phyloP scores from a whole-genome alignment of 2,113 vertebrate genomes.

The Tachysurus vachellii region DNA sequence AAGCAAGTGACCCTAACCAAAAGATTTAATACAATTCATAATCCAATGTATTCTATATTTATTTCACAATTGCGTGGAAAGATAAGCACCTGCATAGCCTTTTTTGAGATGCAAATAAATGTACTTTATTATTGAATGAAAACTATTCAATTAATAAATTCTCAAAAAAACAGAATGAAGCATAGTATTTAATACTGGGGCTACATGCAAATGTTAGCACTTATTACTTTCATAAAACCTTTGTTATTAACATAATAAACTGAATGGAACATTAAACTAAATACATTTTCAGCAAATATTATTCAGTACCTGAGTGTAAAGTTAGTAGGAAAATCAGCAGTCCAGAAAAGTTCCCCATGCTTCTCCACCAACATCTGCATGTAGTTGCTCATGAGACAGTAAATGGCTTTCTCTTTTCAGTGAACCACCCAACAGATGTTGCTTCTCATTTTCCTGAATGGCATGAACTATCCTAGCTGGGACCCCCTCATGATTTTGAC shows the following conservation, averaged over 20 bases:
- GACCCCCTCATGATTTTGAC: constrained; percentile 24
- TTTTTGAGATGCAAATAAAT: neutral
- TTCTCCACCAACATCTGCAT: neutral
- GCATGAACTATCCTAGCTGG: constrained; percentile 30
- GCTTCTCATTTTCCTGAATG: constrained; percentile 21
- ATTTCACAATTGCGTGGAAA: neutral
- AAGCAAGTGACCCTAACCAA: neutral
- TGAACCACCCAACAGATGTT: constrained; percentile 55
- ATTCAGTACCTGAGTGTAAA: constrained; percentile 60
- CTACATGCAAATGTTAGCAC: neutral
- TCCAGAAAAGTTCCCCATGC: constrained; percentile 49
- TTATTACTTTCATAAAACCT: neutral
- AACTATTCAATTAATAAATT: neutral
- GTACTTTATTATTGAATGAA: neutral
- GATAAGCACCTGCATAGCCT: neutral
- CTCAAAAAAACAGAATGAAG: neutral
- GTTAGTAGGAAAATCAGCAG: constrained; percentile 54
- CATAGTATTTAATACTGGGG: neutral
- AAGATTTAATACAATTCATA: neutral
- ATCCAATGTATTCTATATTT: neutral
- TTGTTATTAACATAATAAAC: neutral
- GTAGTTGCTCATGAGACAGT: constrained; percentile 26
- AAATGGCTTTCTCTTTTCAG: constrained; percentile 21
- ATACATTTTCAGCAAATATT: neutral
- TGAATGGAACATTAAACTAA: neutral